A percentile compares a stretch with the other conserved stretches of the same genome.
Conservation (phyloP, 1,140 invertebrate genomes). For the Carcinoscorpius rotundicauda region DNA sequence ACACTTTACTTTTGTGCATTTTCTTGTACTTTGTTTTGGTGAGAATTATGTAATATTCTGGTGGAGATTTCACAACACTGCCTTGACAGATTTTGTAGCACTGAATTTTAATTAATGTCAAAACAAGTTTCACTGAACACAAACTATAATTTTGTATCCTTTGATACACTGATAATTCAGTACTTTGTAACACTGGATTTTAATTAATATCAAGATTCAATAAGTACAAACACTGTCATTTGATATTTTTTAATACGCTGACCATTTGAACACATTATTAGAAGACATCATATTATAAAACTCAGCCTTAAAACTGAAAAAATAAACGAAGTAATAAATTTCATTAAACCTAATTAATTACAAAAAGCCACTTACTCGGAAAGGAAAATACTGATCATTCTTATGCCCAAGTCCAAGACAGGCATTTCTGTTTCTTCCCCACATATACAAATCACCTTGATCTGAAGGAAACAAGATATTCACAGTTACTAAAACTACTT, state of each 20-base stretch:
- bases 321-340: neutral
- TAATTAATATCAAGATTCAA: neutral
- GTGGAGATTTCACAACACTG: no score
- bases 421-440: slow-evolving; percentile 73
- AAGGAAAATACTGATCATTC: slow-evolving; percentile 75
- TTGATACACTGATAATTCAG: no score
- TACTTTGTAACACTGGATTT: neutral
- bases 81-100: no score
- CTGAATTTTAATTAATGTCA: no score
- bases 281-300: neutral
- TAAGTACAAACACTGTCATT: neutral
- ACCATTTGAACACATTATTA: neutral
- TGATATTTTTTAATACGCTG: neutral
- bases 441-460: slow-evolving; percentile 67
- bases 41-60: no score
- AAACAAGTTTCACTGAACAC: no score
- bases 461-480: slow-evolving; percentile 22
- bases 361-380: slow-evolving; percentile 46
- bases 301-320: neutral
- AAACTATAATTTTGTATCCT: no score
- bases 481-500: neutral
- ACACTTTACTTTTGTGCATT: no score
- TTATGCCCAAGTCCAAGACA: slow-evolving; percentile 65
- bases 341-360: neutral
- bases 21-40: no score